Evolutionary conservation across 2,888 invertebrate species (phyloP), one percentile per base, ranked within the genome.

Genomic region (Pimpla rufipes): DNA sequence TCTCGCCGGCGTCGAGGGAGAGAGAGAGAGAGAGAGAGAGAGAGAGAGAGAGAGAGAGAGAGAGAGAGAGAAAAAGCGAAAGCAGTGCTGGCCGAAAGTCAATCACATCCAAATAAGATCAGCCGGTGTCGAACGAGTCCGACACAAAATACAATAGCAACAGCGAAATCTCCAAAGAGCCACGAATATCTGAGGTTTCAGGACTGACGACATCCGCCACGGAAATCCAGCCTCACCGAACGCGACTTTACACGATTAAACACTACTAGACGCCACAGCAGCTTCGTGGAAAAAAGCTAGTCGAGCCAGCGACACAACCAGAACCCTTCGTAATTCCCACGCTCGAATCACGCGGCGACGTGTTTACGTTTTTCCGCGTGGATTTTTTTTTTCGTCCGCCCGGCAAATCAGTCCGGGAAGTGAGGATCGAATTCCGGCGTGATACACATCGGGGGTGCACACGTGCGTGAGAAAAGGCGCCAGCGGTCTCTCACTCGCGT

Each of bases 401-500:
- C n/a, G 16, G 16, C 37, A 40, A 67, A 67, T 40, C 52, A 7
- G 13, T 40, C 52, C 29, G 5, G 42, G 42, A 57, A 66, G 67
- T 73, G 16, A 55, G 29, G 52, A 68, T 68, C 50, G 45, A 21
- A 77, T 68, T 68, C n/a, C n/a, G n/a, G n/a, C 42, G 68, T 57
- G 67, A n/a, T 40, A n/a, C 35, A n/a, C 16, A 5, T 7, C 55
- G 45, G 35, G 47, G 68, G 59, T 18, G 35, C n/a, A 64, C 52
- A 79, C 70, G 78, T 79, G 78, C 78, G 78, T 79, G 78, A 71
- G 71, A 64, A 71, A 79, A 79, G 64, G 62, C 71, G 68, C 57
- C 59, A 57, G n/a, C n/a, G n/a, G n/a, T n/a, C n/a, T n/a, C n/a
- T n/a, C 29, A 29, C 3, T 66, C 18, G 29, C 35, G 55, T 71